Conservation (phyloP, 2,888 invertebrate species). For the Shargacucullia verbasci region DNA sequence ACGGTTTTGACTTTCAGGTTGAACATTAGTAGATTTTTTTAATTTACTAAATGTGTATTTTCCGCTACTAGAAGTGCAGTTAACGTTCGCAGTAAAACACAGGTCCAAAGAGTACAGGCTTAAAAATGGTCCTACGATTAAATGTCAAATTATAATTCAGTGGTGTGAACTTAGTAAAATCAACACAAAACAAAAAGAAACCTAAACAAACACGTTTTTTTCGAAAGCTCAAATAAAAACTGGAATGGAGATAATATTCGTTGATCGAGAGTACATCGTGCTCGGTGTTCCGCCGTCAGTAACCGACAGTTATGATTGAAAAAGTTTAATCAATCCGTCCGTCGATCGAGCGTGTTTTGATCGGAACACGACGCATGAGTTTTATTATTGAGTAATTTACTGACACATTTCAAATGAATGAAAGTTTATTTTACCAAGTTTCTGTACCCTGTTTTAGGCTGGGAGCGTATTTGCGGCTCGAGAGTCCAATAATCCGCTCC, state of each 20-base stretch:
- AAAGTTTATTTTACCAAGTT: background rate
- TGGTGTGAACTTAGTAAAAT: too few species aligned
- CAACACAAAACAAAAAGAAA: slow-evolving; percentile 2
- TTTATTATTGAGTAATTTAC: slow-evolving; percentile 32
- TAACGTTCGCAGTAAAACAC: too few species aligned
- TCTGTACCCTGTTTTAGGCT: too few species aligned
- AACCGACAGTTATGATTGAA: slow-evolving; percentile 69
- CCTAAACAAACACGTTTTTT: background rate
- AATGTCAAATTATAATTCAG: too few species aligned
- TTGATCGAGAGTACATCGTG: slow-evolving; percentile 40
- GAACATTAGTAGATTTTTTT: too few species aligned
- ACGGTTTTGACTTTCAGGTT: too few species aligned
- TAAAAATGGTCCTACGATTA: too few species aligned
- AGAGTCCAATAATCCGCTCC: too few species aligned
- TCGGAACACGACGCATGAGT: slow-evolving; percentile 25
- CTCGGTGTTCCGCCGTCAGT: slow-evolving; percentile 50
- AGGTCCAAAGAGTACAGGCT: too few species aligned
- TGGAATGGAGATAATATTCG: slow-evolving; percentile 39
- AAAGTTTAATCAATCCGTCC: slow-evolving; percentile 70
- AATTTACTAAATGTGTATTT: too few species aligned
- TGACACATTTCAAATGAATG: slow-evolving; percentile 7
- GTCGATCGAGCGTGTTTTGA: slow-evolving; percentile 41
- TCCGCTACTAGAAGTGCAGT: too few species aligned
- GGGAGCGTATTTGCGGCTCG: too few species aligned
- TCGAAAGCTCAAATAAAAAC: slow-evolving; percentile 36